Conservation (phyloP, 2,113 vertebrate species). For the Amia ocellicauda region DNA sequence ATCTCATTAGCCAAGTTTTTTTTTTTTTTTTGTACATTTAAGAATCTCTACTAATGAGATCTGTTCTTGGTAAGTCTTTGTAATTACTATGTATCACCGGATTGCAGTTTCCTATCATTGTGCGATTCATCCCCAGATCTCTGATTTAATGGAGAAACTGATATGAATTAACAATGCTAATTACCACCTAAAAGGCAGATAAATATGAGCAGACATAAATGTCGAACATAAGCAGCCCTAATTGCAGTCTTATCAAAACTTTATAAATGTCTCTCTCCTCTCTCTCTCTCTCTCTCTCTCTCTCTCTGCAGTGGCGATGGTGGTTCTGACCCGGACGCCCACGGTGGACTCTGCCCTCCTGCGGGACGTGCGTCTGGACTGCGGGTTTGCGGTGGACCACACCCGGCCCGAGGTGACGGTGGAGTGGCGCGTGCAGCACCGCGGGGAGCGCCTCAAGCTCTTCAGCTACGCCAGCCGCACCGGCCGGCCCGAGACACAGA, state of each 20-base stretch:
- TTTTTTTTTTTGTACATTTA: too few species aligned
- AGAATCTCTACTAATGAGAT: too few species aligned
- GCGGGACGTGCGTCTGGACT: slow-evolving; percentile 50
- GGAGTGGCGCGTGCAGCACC: slow-evolving; percentile 48
- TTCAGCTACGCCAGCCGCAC: slow-evolving; percentile 44
- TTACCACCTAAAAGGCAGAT: too few species aligned
- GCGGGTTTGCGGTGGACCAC: slow-evolving; percentile 61
- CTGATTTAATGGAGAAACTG: too few species aligned
- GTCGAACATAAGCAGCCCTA: too few species aligned
- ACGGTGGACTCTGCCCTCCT: slow-evolving; percentile 39
- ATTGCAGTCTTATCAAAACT: too few species aligned
- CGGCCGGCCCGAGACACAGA: slow-evolving; percentile 5
- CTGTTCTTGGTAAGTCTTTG: too few species aligned
- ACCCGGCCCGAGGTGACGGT: slow-evolving; percentile 29
- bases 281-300: background rate
- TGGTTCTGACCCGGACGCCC: slow-evolving; percentile 50
- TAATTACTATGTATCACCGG: too few species aligned
- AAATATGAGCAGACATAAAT: background rate
- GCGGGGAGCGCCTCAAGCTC: slow-evolving; percentile 40
- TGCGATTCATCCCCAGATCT: too few species aligned
- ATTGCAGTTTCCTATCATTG: too few species aligned
- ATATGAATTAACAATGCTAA: too few species aligned
- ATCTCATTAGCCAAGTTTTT: too few species aligned
- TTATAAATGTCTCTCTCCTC: background rate
- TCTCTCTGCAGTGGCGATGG: slow-evolving; percentile 50